phyloP scores from a whole-genome alignment of 2,888 invertebrate genomes.

The Ophraella communa region DNA sequence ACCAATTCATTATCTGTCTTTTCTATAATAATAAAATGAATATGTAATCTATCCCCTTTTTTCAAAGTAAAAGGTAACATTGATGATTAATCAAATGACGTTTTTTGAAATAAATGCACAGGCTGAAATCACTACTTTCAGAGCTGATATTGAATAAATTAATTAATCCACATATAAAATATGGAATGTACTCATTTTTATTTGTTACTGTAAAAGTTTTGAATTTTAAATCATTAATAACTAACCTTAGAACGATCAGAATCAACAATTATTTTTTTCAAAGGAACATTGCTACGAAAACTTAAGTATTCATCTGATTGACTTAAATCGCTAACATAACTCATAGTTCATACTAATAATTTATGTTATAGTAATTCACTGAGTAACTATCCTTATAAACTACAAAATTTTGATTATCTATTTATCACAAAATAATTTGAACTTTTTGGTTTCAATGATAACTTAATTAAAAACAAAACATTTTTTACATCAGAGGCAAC shows the following conservation, averaged over 20 bases:
- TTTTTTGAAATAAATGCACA: not conserved
- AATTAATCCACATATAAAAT: not conserved
- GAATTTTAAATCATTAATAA: not conserved
- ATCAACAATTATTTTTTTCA: conserved; percentile 80
- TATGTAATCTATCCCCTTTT: not conserved
- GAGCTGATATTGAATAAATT: not conserved
- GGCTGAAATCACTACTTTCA: not conserved
- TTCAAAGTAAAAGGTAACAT: not conserved
- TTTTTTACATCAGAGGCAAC: no score
- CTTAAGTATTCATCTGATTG: conserved; percentile 80
- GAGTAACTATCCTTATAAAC: no score
- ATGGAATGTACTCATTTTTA: no score
- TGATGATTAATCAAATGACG: not conserved
- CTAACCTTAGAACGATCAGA: conserved; percentile 77
- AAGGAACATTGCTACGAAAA: conserved; percentile 78
- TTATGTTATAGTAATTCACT: no score
- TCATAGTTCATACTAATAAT: conserved; percentile 60
- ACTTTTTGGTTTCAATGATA: not conserved
- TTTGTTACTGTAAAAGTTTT: not conserved
- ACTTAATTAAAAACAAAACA: no score
- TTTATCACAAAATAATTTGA: not conserved
- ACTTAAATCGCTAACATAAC: conserved; percentile 73
- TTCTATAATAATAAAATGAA: no score
- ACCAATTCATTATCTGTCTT: no score
- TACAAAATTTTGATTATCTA: not conserved